Evolutionary conservation across 1,140 invertebrate genomes (phyloP), one percentile per base, ranked within the genome.

Genomic region (Aphaenogaster floridana): DNA sequence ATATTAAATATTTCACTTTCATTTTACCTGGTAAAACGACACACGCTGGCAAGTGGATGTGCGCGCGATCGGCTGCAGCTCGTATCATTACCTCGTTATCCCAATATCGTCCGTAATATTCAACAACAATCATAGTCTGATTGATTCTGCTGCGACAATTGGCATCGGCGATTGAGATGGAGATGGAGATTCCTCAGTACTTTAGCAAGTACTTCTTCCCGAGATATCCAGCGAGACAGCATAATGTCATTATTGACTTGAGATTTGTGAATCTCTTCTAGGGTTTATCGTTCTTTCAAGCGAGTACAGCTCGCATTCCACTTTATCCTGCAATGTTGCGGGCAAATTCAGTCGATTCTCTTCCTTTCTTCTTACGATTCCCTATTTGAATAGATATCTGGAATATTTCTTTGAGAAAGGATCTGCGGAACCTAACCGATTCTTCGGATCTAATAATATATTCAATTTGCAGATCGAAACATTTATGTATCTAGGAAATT

Each of bases 1-100:
- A 80, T 68, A 72, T 50, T 50, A 45, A n/a, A 48, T 39, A 59
- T 61, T 48, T 83, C 8, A 48, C 4, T 28, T 15, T 36, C 45
- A 90, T 90, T 90, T 90, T 90, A 78, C 81, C 42, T 81, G 64
- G 74, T 91, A 90, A 86, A 91, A 84, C 79, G 66, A 52, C 77
- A 57, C 59, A 59, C 72, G 89, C 86, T 52, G 42, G 39, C 72
- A 64, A 59, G 64, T 39, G 63, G 3, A 66, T 79, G 63, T 72
- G 69, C 52, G 59, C 78, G 48, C 59, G 71, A 91, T 86, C 83
- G 86, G 89, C 21, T 71, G 90, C 86, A 86, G 77, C 42, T 57
- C 84, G 68, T 90, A 66, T 89, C 50, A 90, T 76, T 88, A 86
- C 85, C 85, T 90, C 88, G 87, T 68, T 69, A 88, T 66, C 54